A percentile compares a stretch with the other conserved stretches of the same genome.
phyloP scores from a whole-genome alignment of 2,888 invertebrate genomes.

The Oscheius sp. region DNA sequence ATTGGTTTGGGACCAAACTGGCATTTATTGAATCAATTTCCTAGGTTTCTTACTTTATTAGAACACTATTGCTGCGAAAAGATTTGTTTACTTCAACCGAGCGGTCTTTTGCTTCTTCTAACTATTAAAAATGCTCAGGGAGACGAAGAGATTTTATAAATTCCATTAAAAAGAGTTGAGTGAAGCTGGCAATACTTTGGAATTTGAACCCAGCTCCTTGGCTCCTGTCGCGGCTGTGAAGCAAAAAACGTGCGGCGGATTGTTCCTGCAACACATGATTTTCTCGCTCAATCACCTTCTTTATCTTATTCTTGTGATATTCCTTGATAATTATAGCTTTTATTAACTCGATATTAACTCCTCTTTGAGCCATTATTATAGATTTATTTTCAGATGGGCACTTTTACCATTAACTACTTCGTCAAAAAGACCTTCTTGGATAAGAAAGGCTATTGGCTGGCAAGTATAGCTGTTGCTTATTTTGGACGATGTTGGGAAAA shows the following conservation, averaged over 20 bases:
- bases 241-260: background rate
- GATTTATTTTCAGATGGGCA: conserved; percentile 51
- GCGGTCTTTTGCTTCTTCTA: too few relatives aligned
- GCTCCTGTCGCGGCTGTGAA: background rate
- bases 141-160: background rate
- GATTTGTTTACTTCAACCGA: too few relatives aligned
- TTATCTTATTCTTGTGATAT: too few relatives aligned
- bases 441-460: conserved; percentile 43
- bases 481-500: conserved; percentile 57
- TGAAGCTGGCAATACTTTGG: too few relatives aligned
- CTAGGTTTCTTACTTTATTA: too few relatives aligned
- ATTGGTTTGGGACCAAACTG: too few relatives aligned
- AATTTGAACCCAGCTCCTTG: too few relatives aligned
- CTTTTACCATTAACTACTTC: conserved; percentile 58
- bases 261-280: conserved; percentile 6
- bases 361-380: background rate
- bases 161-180: background rate
- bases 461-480: conserved; percentile 46
- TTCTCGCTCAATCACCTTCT: background rate
- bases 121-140: too few relatives aligned
- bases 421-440: conserved; percentile 51
- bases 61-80: too few relatives aligned
- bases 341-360: background rate
- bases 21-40: too few relatives aligned
- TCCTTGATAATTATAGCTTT: too few relatives aligned